phyloP scores from a whole-genome alignment of 2,113 vertebrate species.

The Circaetus gallicus region DNA sequence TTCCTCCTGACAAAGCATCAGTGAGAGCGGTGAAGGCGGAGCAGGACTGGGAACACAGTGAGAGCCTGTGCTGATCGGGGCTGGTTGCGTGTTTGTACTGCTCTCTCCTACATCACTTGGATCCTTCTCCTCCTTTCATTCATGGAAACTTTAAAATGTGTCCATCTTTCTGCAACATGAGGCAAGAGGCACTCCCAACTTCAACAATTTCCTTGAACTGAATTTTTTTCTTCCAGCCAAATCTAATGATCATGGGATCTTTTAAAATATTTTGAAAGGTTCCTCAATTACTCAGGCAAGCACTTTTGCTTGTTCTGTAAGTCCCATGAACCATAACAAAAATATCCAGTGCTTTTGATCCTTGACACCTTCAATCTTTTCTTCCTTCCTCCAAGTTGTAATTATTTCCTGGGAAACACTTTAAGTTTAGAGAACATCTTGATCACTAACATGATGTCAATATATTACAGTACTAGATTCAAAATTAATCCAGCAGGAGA shows the following conservation, averaged over 20 bases:
- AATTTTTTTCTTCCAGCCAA: not conserved
- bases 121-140: not conserved
- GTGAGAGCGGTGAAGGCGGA: not conserved
- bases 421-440: constrained; percentile 14
- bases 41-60: not conserved
- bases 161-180: not conserved
- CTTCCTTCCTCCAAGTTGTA: not conserved
- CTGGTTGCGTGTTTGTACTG: not conserved
- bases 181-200: not conserved
- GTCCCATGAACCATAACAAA: not conserved
- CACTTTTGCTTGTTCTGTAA: not conserved
- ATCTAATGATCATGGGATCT: not conserved
- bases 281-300: not conserved
- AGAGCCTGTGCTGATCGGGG: accelerated
- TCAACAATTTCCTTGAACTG: not conserved
- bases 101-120: not conserved
- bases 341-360: not conserved
- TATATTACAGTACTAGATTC: not conserved
- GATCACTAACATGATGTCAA: not conserved
- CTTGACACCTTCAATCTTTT: not conserved
- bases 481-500: constrained; percentile 29
- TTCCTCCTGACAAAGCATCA: not conserved
- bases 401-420: not conserved
- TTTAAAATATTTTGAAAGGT: not conserved
- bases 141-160: not conserved